Evolutionary conservation across 1,140 invertebrate species (phyloP), one percentile per base, ranked within the genome.

Genomic region (Penaeus japonicus): DNA sequence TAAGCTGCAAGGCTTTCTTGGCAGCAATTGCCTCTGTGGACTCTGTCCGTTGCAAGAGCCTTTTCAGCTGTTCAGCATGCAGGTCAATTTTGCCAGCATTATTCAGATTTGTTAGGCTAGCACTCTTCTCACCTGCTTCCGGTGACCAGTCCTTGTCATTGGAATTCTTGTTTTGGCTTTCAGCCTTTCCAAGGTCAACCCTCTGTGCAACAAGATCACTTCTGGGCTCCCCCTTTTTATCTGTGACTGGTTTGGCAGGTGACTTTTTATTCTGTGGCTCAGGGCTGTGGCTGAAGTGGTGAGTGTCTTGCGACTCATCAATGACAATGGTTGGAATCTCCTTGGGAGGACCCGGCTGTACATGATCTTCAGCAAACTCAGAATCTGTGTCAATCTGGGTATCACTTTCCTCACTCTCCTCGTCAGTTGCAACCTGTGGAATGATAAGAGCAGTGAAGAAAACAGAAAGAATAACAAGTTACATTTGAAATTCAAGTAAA

Each of bases 321-420:
- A 93, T 92, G 17, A 93, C 90, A 77, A 93, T 93, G n/a, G 92
- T 92, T 17, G 92, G 92, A 75, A 93, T 92, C 59, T 90, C 91
- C 20, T 91, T 92, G 0, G 89, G 86, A 0, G 91, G 91, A 24
- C 91, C 91, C 55, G 87, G 84, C 30, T 90, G 90, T 32, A 91
- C 90, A 47, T 90, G 91, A 91, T 97, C 96, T 89, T 96, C 95
- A 82, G 96, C 96, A 91, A 97, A 97, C 92, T 98, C 97, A 5
- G 96, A 97, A 92, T 98, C 97, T 0, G 97, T 98, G 75, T 96
- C 97, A 89, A 98, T 97, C 93, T 97, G 97, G 1, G 96, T 97
- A 2, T 96, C 96, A 18, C 95, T 95, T 91, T 95, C 94, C 53
- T 84, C 89, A 91, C 91, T 79, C 54, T 88, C 87, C 65, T 95